Percentiles rank a stretch among this genome's conserved stretches.
Evolutionary conservation across 2,113 vertebrate genomes (phyloP).

Genomic region (Crotalus horridus): DNA sequence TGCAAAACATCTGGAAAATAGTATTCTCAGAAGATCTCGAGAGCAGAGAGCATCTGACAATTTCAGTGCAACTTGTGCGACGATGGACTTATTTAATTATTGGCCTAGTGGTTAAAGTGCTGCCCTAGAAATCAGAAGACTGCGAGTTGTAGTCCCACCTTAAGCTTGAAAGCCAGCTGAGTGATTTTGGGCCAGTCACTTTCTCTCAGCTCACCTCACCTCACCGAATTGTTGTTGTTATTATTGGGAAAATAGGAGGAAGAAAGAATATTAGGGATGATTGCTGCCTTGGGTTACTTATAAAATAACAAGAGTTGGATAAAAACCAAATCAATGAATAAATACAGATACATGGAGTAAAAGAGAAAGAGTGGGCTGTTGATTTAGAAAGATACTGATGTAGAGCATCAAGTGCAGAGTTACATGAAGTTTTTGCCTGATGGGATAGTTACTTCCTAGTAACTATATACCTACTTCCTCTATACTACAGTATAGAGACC

Average conservation of each 20-base stretch:
- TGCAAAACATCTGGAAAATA: neutral
- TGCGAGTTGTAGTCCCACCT: too few relatives aligned
- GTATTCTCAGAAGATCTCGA: neutral
- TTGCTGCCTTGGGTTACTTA: too few relatives aligned
- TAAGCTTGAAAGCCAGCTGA: too few relatives aligned
- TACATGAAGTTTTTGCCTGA: slow-evolving; percentile 30
- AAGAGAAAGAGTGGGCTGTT: neutral
- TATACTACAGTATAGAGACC: neutral
- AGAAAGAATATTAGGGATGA: too few relatives aligned
- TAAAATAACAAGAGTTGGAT: neutral
- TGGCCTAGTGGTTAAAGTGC: too few relatives aligned
- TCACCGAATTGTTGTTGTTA: too few relatives aligned
- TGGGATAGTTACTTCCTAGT: neutral
- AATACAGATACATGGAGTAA: neutral
- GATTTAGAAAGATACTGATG: neutral
- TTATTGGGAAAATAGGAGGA: too few relatives aligned
- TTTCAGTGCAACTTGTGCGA: neutral
- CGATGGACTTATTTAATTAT: neutral
- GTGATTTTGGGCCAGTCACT: too few relatives aligned
- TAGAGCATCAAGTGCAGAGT: neutral
- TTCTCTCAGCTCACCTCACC: too few relatives aligned
- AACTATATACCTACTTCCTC: too few relatives aligned
- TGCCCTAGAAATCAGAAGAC: too few relatives aligned
- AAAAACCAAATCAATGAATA: neutral
- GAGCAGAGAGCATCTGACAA: neutral